phyloP scores from a whole-genome alignment of 2,888 invertebrate species.

The Eristalinus aeneus region DNA sequence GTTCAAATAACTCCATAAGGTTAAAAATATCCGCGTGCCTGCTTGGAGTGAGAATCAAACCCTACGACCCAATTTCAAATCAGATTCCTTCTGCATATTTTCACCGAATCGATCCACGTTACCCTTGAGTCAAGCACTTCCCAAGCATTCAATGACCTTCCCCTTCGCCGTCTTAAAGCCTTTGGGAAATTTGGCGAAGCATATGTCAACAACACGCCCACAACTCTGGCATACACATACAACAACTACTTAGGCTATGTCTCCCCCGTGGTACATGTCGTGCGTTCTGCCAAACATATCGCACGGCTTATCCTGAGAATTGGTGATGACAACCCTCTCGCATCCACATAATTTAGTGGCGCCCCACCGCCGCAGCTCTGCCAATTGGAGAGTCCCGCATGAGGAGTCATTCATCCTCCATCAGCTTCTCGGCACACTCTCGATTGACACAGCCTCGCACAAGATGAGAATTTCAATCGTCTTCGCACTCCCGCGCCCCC shows the following conservation, averaged over 20 bases:
- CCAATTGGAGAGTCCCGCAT: not conserved
- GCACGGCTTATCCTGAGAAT: not conserved
- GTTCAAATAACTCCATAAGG: no score
- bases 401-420: not conserved
- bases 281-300: not conserved
- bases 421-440: not conserved
- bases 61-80: not conserved
- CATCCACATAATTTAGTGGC: not conserved
- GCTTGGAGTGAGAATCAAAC: not conserved
- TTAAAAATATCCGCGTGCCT: not conserved
- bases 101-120: not conserved
- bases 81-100: not conserved
- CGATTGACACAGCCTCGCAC: not conserved
- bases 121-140: not conserved
- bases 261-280: not conserved
- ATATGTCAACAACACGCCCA: not conserved
- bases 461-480: not conserved
- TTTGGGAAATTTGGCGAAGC: not conserved
- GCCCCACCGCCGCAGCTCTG: not conserved
- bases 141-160: not conserved
- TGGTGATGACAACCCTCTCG: not conserved
- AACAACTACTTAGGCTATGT: not conserved
- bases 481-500: not conserved
- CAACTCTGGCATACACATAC: not conserved
- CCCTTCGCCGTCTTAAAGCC: not conserved